Percentiles rank a stretch among this genome's conserved stretches.
These are phyloP conservation scores for Lasiommata megera DNA, from an alignment of 2,888 invertebrate genomes.

Conservation along the genomic window DNA sequence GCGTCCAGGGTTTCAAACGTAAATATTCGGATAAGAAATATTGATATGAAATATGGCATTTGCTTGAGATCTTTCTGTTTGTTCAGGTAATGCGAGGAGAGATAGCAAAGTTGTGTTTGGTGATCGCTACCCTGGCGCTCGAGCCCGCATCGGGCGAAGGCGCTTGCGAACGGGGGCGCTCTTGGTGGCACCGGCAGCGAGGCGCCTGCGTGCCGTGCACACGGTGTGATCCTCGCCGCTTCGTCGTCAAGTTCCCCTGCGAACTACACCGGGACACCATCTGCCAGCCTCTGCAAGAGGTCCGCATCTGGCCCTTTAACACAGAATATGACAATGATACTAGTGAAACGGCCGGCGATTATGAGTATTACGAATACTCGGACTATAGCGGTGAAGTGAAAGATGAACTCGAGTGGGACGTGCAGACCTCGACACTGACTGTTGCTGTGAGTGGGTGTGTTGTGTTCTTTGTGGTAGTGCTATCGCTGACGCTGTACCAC, in stretches of 20 bases:
- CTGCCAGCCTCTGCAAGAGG: slow-evolving; percentile 85
- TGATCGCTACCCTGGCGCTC: slow-evolving; percentile 65
- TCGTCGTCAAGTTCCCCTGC: slow-evolving; percentile 87
- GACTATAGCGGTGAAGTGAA: slow-evolving; percentile 71
- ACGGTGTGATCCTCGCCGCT: slow-evolving; percentile 82
- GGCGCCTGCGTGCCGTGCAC: slow-evolving; percentile 87
- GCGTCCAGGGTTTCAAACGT: too few relatives aligned
- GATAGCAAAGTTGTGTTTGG: slow-evolving; percentile 62
- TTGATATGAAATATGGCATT: not conserved
- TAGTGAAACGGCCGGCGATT: slow-evolving; percentile 59
- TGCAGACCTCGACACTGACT: slow-evolving; percentile 87
- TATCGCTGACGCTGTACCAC: slow-evolving; percentile 88
- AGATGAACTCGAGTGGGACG: slow-evolving; percentile 84
- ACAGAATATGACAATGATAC: slow-evolving; percentile 44
- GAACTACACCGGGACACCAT: slow-evolving; percentile 88
- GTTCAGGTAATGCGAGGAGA: slow-evolving; percentile 75
- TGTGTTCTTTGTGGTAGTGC: slow-evolving; percentile 89
- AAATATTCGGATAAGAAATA: too few relatives aligned
- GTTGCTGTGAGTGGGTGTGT: slow-evolving; percentile 89
- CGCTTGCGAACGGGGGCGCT: slow-evolving; percentile 78
- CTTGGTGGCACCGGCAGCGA: slow-evolving; percentile 86
- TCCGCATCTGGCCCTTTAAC: slow-evolving; percentile 83
- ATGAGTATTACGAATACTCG: slow-evolving; percentile 68
- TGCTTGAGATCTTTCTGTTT: not conserved
- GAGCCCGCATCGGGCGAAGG: slow-evolving; percentile 54